phyloP scores from a whole-genome alignment of 2,797 vertebrate genomes.

The Echiichthys vipera region DNA sequence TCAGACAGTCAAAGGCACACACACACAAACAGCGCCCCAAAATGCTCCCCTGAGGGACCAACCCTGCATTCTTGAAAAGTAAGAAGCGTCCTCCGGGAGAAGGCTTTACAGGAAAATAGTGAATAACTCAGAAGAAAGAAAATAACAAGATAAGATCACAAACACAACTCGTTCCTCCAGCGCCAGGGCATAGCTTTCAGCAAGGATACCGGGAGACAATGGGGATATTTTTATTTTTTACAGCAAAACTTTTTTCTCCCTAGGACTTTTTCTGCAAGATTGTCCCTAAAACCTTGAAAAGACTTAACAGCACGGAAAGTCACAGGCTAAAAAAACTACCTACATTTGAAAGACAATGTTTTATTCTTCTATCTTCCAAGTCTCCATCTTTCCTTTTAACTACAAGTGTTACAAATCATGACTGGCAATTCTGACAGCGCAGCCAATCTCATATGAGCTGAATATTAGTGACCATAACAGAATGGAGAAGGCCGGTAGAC shows the following conservation, averaged over 20 bases:
- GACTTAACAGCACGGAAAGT: not conserved
- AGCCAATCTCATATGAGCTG: conserved; percentile 35
- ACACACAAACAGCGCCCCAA: conserved; percentile 62
- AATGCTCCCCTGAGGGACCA: conserved; percentile 50
- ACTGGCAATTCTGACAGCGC: conserved; percentile 45
- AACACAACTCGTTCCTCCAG: conserved; percentile 49
- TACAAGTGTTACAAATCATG: conserved; percentile 43
- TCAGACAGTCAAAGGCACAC: conserved; percentile 56
- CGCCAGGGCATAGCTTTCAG: conserved; percentile 35
- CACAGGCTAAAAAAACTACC: conserved; percentile 1
- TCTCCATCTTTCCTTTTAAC: conserved; percentile 38
- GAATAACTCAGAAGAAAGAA: conserved; percentile 59
- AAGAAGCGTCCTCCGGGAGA: conserved; percentile 50
- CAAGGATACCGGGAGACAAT: conserved; percentile 46
- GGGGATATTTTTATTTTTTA: conserved; percentile 29
- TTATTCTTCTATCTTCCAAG: not conserved
- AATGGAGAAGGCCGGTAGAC: conserved; percentile 55
- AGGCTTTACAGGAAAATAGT: conserved; percentile 32
- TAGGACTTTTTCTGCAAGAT: not conserved
- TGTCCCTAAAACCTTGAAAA: conserved; percentile 25
- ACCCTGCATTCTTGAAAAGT: conserved; percentile 65
- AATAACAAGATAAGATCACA: conserved; percentile 67
- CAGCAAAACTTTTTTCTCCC: conserved; percentile 34
- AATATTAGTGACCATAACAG: conserved; percentile 40
- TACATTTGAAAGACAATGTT: not conserved